Evolutionary conservation across 2,113 vertebrate genomes (phyloP), one percentile per base, ranked within the genome.

Genomic region (Phaetusa simplex): DNA sequence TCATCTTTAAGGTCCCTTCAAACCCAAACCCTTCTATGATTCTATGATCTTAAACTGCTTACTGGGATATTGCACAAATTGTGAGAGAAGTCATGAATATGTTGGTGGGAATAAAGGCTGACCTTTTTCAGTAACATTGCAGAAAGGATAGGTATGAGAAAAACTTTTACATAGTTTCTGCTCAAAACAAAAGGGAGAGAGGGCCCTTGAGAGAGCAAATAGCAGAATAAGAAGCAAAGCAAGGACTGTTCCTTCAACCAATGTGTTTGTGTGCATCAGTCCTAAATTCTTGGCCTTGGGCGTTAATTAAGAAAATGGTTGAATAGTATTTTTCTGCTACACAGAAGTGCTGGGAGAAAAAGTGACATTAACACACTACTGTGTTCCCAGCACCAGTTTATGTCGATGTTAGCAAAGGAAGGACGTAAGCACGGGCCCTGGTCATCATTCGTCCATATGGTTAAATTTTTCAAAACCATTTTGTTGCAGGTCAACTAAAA

Each of bases 391-490:
- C 8, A 87, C 23, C 22, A 72, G 18, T 9, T 89, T 29, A 40
- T 6, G 2, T 4, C 0, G 2, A 10, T 1, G 3, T 56, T 38
- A 45, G 12, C 36, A 82, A 69, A 36, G 30, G 12, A 72, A 62
- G 34, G 14, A 49, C 7, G 38, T 12, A 42, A 66, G 3, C 36
- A n/a, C 1, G 11, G 38, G 34, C 11, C n/a, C 12, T 69, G n/a
- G 12, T 38, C 22, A 24, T 53, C 4, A 4, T 52, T 85, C 24
- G 34, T 34, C 18, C 5, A 72, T 21, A 15, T 1, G 5, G 21
- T 82, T 93, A 72, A 64, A 76, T 76, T 87, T 88, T 88, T 80
- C 70, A 85, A 27, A 93, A 59, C 13, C 2, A 21, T 82, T 85
- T 74, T 72, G 56, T 58, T 82, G 20, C 32, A 87, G 20, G 8